phyloP scores from a whole-genome alignment of 92 coral and sea anemone genomes.

The Nematostella vectensis region DNA sequence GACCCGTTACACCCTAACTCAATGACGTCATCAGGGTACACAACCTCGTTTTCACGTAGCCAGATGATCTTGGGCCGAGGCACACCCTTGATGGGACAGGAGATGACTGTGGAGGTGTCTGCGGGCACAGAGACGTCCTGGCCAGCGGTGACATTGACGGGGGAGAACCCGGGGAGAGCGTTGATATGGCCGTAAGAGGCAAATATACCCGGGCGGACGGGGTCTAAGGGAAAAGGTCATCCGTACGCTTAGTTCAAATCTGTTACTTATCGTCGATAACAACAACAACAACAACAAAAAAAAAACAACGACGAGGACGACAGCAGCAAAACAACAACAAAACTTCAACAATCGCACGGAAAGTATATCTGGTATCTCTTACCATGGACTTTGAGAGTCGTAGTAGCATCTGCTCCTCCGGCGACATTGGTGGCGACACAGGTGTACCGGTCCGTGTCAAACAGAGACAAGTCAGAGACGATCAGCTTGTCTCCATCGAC shows the following conservation, averaged over 20 bases:
- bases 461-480: constrained; percentile 52
- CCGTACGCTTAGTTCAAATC: no score
- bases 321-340: no score
- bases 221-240: no score
- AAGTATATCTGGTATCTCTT: no score
- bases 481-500: constrained; percentile 56
- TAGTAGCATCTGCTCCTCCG: constrained; percentile 52
- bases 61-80: constrained; percentile 74
- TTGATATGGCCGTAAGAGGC: constrained; percentile 38
- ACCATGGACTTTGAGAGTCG: constrained; percentile 78
- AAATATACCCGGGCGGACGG: constrained; percentile 56
- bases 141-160: constrained; percentile 58
- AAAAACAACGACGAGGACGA: no score
- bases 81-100: constrained; percentile 72
- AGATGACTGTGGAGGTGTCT: constrained; percentile 51
- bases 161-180: constrained; percentile 39
- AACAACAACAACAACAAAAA: background rate
- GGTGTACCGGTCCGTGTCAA: constrained; percentile 76
- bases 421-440: constrained; percentile 65
- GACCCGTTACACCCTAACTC: constrained; percentile 69
- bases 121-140: constrained; percentile 45
- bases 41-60: constrained; percentile 56
- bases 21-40: constrained; percentile 39
- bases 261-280: no score
- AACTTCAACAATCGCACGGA: no score